Evolutionary conservation across 2,888 invertebrate species (phyloP).

Genomic region (Heliconius hortense): DNA sequence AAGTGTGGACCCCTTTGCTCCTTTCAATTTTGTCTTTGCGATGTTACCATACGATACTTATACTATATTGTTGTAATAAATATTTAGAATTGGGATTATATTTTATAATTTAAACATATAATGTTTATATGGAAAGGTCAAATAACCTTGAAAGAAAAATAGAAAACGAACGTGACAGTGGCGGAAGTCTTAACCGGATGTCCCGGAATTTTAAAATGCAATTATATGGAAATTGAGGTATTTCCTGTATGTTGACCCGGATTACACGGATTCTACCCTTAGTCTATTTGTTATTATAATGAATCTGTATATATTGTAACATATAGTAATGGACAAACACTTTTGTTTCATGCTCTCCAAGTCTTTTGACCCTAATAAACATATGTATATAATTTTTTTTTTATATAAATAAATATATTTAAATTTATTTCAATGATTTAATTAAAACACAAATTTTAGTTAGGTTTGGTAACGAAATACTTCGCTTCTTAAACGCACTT

Average conservation of each 20-base stretch:
- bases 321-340: background rate
- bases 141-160: slow-evolving; percentile 32
- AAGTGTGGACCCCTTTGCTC: slow-evolving; percentile 41
- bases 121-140: background rate
- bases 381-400: background rate
- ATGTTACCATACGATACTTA: background rate
- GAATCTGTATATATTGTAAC: background rate
- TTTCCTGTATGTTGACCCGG: slow-evolving; percentile 59
- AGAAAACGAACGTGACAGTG: slow-evolving; percentile 54
- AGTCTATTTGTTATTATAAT: background rate
- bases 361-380: background rate
- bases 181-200: slow-evolving; percentile 59
- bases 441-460: slow-evolving; percentile 48
- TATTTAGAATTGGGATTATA: background rate
- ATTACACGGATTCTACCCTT: slow-evolving; percentile 39
- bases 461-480: slow-evolving; percentile 26
- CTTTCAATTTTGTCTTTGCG: background rate
- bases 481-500: slow-evolving; percentile 50
- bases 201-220: slow-evolving; percentile 65
- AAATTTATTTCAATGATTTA: background rate
- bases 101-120: background rate
- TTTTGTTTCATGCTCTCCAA: background rate
- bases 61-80: background rate
- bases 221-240: slow-evolving; percentile 65
- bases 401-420: background rate